Percentiles rank a stretch among this genome's conserved stretches.
These are phyloP conservation scores for Proteles cristata DNA, from an alignment of 2,113 vertebrate species.

Conservation along the genomic window DNA sequence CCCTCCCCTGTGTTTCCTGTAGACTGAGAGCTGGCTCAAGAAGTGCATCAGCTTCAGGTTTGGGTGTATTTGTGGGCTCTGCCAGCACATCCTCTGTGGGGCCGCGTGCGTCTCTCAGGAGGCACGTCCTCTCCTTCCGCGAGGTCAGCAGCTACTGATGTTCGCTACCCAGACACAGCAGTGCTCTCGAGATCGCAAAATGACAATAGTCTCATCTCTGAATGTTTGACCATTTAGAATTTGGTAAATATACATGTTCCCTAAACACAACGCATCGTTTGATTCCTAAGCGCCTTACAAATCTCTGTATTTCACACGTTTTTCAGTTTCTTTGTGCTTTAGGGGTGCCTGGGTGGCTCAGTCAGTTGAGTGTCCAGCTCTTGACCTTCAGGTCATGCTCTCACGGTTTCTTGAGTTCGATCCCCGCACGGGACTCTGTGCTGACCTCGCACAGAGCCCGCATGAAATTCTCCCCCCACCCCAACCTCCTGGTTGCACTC, in stretches of 20 bases:
- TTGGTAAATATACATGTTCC: neutral
- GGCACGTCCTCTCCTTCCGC: neutral
- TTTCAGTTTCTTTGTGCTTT: conserved; percentile 2
- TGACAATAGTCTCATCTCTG: neutral
- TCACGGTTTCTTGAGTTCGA: no score
- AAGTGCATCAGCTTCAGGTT: neutral
- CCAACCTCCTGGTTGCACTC: no score
- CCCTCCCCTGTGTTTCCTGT: neutral
- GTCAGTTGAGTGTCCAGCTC: no score
- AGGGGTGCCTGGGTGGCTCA: no score
- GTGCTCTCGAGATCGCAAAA: neutral
- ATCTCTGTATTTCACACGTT: neutral
- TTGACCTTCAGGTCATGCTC: no score
- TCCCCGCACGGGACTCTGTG: no score
- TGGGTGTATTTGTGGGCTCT: neutral
- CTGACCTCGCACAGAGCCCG: no score
- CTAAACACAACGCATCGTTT: neutral
- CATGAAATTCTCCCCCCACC: no score
- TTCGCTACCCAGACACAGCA: neutral
- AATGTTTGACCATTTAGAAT: neutral
- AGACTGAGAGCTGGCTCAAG: neutral
- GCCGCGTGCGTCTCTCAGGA: neutral
- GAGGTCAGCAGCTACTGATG: neutral
- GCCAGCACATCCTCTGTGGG: neutral
- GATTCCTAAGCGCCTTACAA: neutral